Conservation (phyloP, 2,888 invertebrate species). For the Ichneumon xanthorius region DNA sequence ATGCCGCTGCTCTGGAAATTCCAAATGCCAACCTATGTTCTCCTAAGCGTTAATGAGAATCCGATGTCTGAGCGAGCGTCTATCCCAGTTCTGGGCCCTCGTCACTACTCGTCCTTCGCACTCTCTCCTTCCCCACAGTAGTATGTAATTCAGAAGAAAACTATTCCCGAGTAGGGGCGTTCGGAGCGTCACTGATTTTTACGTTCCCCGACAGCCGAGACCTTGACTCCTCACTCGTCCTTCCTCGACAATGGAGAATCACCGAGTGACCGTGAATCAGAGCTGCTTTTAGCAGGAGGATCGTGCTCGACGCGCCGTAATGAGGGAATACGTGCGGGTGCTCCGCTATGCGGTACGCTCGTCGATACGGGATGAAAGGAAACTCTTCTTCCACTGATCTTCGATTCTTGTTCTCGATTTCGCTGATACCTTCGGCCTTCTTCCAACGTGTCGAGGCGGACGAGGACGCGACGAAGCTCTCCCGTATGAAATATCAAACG, state of each 20-base stretch:
- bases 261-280: slow-evolving; percentile 67
- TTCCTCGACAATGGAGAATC: slow-evolving; percentile 61
- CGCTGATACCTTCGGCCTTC: background rate
- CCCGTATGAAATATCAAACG: background rate
- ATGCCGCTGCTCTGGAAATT: slow-evolving; percentile 36
- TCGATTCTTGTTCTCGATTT: background rate
- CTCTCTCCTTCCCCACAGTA: background rate
- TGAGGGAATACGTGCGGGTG: slow-evolving; percentile 4
- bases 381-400: background rate
- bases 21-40: slow-evolving; percentile 42
- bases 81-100: background rate
- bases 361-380: background rate
- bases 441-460: background rate
- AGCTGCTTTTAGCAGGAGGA: slow-evolving; percentile 29
- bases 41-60: slow-evolving; percentile 46
- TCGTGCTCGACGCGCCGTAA: slow-evolving; percentile 33
- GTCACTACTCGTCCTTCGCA: slow-evolving; percentile 3
- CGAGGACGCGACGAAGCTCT: background rate
- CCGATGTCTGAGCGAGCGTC: slow-evolving; percentile 18
- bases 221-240: slow-evolving; percentile 61
- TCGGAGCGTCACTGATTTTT: slow-evolving; percentile 20
- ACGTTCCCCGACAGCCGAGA: slow-evolving; percentile 37
- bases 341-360: background rate
- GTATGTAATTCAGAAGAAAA: slow-evolving; percentile 37
- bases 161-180: slow-evolving; percentile 37